Conservation (phyloP, 1,140 invertebrate genomes). For the Triops cancriformis region DNA sequence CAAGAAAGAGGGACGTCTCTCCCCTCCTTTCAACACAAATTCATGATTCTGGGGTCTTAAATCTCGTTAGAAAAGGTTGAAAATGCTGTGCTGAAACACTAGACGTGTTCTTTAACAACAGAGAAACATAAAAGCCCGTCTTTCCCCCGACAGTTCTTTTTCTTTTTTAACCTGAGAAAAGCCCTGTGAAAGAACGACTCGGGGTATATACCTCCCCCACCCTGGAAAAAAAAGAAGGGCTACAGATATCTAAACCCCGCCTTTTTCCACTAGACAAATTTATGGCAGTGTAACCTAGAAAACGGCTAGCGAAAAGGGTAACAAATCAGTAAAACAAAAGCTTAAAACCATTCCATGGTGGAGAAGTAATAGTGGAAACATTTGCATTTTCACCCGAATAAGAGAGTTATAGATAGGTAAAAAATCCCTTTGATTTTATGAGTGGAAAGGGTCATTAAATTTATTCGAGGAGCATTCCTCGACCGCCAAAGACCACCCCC, state of each 20-base stretch:
- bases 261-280: constrained; percentile 11
- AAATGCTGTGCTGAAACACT: not conserved
- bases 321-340: not conserved
- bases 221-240: not conserved
- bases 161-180: not conserved
- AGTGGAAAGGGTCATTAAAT: not conserved
- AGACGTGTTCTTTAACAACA: constrained; percentile 10
- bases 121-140: not conserved
- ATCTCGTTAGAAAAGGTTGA: constrained; percentile 1
- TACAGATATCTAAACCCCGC: not conserved
- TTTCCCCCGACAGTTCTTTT: not conserved
- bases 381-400: not conserved
- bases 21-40: constrained; percentile 10
- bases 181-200: not conserved
- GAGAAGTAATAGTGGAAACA: not conserved
- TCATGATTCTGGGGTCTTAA: not conserved
- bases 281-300: not conserved
- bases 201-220: not conserved
- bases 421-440: too few relatives aligned
- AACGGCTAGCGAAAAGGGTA: not conserved
- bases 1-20: not conserved
- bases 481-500: not conserved
- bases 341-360: not conserved
- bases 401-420: not conserved
- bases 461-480: not conserved